Evolutionary conservation across 2,888 invertebrate species (phyloP).

Genomic region (Andrena minutula): DNA sequence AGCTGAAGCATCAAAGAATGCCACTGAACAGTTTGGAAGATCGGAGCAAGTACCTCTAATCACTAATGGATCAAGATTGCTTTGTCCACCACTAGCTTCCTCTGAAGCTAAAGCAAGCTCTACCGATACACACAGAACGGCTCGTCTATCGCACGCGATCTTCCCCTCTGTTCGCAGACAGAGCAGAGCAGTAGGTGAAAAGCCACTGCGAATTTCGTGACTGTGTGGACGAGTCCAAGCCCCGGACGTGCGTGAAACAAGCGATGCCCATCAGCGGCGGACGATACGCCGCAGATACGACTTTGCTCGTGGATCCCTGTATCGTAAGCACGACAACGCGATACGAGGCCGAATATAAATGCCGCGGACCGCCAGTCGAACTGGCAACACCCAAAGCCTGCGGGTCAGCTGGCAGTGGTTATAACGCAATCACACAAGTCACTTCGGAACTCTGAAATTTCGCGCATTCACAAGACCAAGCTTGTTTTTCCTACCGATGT

Average conservation of each 20-base stretch:
- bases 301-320: slow-evolving; percentile 9
- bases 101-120: slow-evolving; percentile 7
- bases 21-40: no score
- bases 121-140: neutral
- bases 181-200: neutral
- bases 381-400: slow-evolving; percentile 24
- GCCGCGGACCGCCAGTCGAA: slow-evolving; percentile 23
- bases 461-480: neutral
- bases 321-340: slow-evolving; percentile 10
- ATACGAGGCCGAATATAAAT: slow-evolving; percentile 35
- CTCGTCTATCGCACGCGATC: neutral
- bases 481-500: neutral
- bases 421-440: slow-evolving; percentile 22
- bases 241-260: slow-evolving; percentile 38
- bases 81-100: neutral
- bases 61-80: slow-evolving; percentile 9
- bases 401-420: neutral
- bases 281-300: slow-evolving; percentile 44
- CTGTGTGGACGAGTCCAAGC: neutral
- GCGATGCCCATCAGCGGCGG: slow-evolving; percentile 35
- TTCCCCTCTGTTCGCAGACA: neutral
- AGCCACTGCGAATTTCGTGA: slow-evolving; percentile 7
- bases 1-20: no score
- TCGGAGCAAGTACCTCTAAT: neutral
- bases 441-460: neutral